Conservation (phyloP, 2,797 vertebrate species). For the Gastrophryne carolinensis region DNA sequence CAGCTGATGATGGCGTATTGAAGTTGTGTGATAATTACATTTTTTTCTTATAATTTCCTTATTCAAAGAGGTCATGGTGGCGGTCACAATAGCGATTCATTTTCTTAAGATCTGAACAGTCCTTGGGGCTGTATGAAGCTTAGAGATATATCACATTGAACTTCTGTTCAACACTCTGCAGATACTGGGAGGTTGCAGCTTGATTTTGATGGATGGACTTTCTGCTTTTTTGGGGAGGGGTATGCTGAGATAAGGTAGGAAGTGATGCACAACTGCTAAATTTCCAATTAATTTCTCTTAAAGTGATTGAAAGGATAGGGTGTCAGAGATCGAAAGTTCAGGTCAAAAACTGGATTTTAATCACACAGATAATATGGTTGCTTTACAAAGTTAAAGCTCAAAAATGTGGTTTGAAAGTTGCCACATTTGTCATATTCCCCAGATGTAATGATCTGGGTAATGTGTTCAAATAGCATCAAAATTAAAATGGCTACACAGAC, state of each 20-base stretch:
- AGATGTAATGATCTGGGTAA: conserved; percentile 42
- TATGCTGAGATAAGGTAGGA: conserved; percentile 69
- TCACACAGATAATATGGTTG: conserved; percentile 85
- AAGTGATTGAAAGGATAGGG: conserved; percentile 88
- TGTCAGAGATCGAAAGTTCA: conserved; percentile 90
- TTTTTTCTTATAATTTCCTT: conserved; percentile 79
- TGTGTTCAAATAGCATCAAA: conserved; percentile 51
- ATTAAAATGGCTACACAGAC: conserved; percentile 56
- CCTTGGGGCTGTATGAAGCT: conserved; percentile 81
- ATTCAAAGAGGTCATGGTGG: conserved; percentile 78
- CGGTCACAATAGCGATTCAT: conserved; percentile 84
- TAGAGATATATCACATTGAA: conserved; percentile 82
- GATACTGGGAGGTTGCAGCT: conserved; percentile 68
- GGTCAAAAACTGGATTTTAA: conserved; percentile 96
- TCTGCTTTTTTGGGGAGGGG: conserved; percentile 54
- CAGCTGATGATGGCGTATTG: conserved; percentile 71
- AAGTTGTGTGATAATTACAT: conserved; percentile 76
- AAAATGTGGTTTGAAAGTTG: conserved; percentile 77
- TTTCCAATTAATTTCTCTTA: conserved; percentile 95
- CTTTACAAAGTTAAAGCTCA: conserved; percentile 73
- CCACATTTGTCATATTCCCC: conserved; percentile 73
- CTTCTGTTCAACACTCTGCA: conserved; percentile 74
- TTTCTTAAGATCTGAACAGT: conserved; percentile 86
- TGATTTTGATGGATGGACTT: conserved; percentile 75
- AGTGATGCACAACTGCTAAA: conserved; percentile 80